Evolutionary conservation across 2,113 vertebrate genomes (phyloP).

Genomic region (Tachysurus vachellii): DNA sequence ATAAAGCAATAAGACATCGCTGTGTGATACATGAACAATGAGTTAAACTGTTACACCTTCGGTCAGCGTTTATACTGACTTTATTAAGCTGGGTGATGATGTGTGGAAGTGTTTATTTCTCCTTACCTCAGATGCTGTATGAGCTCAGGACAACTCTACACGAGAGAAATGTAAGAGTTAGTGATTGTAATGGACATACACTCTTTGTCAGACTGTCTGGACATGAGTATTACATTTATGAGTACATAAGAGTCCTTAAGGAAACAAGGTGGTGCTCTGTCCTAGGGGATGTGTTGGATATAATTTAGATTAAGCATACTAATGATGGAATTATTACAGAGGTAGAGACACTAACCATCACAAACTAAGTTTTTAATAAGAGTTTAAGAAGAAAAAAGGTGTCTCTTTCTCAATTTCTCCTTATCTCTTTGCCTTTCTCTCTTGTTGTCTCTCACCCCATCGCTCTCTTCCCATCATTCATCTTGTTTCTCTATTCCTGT

Average conservation of each 20-base stretch:
- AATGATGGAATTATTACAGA: not conserved
- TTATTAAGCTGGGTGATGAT: not conserved
- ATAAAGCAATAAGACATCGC: not conserved
- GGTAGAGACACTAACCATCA: not conserved
- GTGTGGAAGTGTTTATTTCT: not conserved
- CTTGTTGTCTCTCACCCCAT: not conserved
- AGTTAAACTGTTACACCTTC: not conserved
- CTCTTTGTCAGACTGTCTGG: not conserved
- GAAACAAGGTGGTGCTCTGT: not conserved
- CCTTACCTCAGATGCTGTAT: conserved; percentile 93
- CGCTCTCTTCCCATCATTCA: not conserved
- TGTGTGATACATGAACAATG: not conserved
- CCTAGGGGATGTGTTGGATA: not conserved
- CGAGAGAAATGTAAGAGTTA: conserved; percentile 56
- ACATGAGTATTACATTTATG: not conserved
- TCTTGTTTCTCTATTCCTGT: not conserved
- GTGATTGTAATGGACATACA: not conserved
- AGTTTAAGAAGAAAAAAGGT: not conserved
- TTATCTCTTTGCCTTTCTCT: not conserved
- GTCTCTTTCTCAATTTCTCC: not conserved
- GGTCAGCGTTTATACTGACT: not conserved
- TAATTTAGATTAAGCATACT: not conserved
- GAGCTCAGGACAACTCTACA: conserved; percentile 91
- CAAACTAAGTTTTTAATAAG: not conserved
- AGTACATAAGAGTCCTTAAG: not conserved